Evolutionary conservation across 2,888 invertebrate species (phyloP).

Genomic region (Xestoiulus laeticollis): DNA sequence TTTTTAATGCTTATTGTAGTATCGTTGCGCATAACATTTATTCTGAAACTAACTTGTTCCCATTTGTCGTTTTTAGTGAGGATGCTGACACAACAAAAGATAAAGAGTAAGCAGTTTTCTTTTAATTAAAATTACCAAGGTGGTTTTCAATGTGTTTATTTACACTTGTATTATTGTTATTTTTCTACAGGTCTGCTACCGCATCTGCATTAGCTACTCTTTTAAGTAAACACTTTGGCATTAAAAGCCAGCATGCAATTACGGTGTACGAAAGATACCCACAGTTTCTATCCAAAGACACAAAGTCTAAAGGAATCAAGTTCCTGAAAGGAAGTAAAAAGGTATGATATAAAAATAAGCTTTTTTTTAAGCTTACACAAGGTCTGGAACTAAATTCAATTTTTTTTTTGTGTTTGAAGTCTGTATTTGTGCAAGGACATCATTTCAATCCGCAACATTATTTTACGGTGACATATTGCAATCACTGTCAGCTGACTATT

Average conservation of each 20-base stretch:
- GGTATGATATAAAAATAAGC: too few species aligned
- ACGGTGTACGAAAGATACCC: conserved; percentile 77
- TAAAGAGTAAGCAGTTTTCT: conserved; percentile 64
- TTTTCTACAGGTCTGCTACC: conserved; percentile 68
- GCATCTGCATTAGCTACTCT: conserved; percentile 84
- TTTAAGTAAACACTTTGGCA: conserved; percentile 78
- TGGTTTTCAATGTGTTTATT: not conserved
- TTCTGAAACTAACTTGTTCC: conserved; percentile 15
- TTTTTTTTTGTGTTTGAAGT: conserved; percentile 60
- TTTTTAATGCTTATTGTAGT: not conserved
- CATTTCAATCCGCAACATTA: conserved; percentile 88
- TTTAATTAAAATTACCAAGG: not conserved
- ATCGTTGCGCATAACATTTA: not conserved
- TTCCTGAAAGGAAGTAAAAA: conserved; percentile 76
- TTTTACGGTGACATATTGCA: conserved; percentile 89
- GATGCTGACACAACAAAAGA: conserved; percentile 71
- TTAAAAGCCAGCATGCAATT: conserved; percentile 71
- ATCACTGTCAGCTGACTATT: conserved; percentile 89
- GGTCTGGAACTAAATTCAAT: too few species aligned
- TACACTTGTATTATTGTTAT: not conserved
- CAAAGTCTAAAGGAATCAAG: conserved; percentile 73
- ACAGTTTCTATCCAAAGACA: conserved; percentile 86
- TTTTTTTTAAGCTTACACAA: too few species aligned
- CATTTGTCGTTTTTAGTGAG: conserved; percentile 38
- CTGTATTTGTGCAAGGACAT: conserved; percentile 87